Percentiles rank a stretch among this genome's conserved stretches.
phyloP scores from a whole-genome alignment of 2,888 invertebrate species.

The Papilio gigon region DNA sequence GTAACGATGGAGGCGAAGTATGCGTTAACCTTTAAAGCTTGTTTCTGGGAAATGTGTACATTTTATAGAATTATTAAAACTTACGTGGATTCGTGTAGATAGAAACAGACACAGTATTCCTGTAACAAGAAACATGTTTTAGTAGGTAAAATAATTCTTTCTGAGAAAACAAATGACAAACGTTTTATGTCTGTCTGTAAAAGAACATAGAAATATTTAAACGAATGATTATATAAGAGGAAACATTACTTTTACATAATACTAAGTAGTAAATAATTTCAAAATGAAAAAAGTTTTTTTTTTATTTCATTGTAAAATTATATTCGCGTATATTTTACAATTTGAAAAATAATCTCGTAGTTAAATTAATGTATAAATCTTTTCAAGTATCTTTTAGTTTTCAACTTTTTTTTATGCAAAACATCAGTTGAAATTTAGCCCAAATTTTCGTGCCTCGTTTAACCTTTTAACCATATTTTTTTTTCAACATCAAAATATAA shows the following conservation, averaged over 20 bases:
- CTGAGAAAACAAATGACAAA: too few species aligned
- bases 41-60: neutral
- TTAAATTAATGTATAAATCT: neutral
- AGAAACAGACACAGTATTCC: neutral
- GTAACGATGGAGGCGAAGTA: too few species aligned
- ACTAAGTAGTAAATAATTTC: too few species aligned
- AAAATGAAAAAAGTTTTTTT: too few species aligned
- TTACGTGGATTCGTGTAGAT: neutral
- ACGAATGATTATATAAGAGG: too few species aligned
- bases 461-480: neutral
- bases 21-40: neutral
- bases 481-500: neutral
- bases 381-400: slow-evolving; percentile 3
- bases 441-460: slow-evolving; percentile 1
- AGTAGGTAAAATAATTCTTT: too few species aligned
- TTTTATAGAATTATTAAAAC: neutral
- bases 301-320: too few species aligned
- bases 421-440: neutral
- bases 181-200: too few species aligned
- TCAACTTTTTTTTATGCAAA: neutral
- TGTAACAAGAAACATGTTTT: neutral
- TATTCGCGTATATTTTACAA: too few species aligned
- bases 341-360: neutral
- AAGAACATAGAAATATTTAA: too few species aligned
- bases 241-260: too few species aligned